phyloP scores from a whole-genome alignment of 2,888 invertebrate species.

The Hymenopus coronatus region DNA sequence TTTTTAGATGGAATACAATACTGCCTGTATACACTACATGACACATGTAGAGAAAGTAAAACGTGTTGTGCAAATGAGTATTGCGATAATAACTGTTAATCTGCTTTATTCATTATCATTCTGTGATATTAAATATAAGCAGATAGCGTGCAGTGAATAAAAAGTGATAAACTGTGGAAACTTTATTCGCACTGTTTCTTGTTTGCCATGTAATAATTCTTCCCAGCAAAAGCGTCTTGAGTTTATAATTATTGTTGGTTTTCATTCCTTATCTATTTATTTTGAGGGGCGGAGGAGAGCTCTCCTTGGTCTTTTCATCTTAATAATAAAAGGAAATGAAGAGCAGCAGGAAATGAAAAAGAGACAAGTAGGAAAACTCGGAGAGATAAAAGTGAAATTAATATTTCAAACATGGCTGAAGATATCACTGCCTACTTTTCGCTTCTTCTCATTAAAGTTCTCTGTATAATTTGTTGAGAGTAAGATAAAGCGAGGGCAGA shows the following conservation, averaged over 20 bases:
- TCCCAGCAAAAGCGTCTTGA: not conserved
- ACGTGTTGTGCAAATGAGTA: no score
- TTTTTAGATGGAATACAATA: no score
- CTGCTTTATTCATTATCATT: no score
- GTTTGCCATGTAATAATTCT: not conserved
- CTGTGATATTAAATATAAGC: no score
- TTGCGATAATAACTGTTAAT: no score
- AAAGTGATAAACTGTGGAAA: no score
- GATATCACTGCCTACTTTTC: not conserved
- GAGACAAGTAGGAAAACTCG: not conserved
- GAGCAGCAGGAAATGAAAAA: not conserved
- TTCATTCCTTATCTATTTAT: not conserved
- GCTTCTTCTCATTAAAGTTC: not conserved
- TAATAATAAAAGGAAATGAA: not conserved
- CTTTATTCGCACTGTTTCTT: not conserved
- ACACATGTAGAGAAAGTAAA: no score
- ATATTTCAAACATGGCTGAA: not conserved
- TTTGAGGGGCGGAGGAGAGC: not conserved
- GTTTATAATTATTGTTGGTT: not conserved
- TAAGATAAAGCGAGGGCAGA: not conserved
- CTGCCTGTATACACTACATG: no score
- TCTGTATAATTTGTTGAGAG: not conserved
- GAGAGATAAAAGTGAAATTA: not conserved
- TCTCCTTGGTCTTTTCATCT: not conserved
- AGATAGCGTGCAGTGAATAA: no score